These are phyloP conservation scores for Holcopasites calliopsidis DNA, from an alignment of 1,140 invertebrate genomes.

Conservation along the genomic window DNA sequence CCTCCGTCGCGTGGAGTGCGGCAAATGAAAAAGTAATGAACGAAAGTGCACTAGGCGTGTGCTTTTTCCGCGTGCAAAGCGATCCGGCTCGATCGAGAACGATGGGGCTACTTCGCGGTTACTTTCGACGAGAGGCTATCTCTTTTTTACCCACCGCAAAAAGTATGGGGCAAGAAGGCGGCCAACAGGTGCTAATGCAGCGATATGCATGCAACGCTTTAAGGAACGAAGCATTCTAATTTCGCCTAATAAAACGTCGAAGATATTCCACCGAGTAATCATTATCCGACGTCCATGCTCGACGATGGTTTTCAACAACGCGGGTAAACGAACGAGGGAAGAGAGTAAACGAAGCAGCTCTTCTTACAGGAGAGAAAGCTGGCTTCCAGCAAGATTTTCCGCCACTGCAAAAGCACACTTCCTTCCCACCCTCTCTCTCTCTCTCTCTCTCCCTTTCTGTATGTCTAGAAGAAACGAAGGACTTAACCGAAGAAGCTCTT, in stretches of 20 bases:
- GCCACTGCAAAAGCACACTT: not conserved
- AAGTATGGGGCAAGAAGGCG: too few species aligned
- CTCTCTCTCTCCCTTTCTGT: not conserved
- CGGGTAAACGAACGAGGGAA: not conserved
- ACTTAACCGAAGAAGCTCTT: slow-evolving; percentile 19
- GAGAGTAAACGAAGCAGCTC: not conserved
- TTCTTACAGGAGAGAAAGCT: slow-evolving; percentile 2
- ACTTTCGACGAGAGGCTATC: not conserved
- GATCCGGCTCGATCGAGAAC: slow-evolving; percentile 5
- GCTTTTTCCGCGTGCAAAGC: not conserved
- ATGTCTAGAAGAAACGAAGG: slow-evolving; percentile 32
- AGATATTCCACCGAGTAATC: not conserved
- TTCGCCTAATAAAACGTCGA: slow-evolving; percentile 7
- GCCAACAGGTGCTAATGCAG: too few species aligned
- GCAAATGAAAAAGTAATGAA: slow-evolving; percentile 39
- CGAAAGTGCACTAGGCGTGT: slow-evolving; percentile 14
- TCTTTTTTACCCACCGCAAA: not conserved
- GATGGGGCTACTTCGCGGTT: not conserved
- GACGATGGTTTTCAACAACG: not conserved
- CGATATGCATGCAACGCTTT: not conserved
- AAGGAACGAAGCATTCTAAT: not conserved
- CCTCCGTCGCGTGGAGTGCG: slow-evolving; percentile 12
- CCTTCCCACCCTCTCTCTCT: not conserved
- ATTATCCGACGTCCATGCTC: slow-evolving; percentile 11
- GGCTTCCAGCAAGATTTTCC: slow-evolving; percentile 4